phyloP scores from a whole-genome alignment of 2,888 invertebrate species.

The Melanostoma scalare region DNA sequence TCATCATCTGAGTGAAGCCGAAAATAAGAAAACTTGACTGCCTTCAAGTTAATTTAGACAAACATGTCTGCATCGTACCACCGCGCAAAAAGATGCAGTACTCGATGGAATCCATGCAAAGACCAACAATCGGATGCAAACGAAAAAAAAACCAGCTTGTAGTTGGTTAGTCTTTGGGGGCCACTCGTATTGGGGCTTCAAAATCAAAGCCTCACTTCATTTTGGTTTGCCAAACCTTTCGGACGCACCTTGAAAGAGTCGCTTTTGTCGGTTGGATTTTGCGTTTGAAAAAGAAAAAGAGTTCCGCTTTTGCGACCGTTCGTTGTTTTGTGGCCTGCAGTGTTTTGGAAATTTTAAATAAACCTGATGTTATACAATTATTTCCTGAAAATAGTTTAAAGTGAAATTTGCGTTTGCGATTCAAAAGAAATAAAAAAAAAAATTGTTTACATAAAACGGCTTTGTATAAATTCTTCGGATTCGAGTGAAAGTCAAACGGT shows the following conservation, averaged over 20 bases:
- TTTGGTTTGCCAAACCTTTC: slow-evolving; percentile 51
- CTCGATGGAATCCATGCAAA: slow-evolving; percentile 52
- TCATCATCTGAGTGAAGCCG: no score
- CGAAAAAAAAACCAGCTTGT: slow-evolving; percentile 4
- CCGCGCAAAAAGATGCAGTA: slow-evolving; percentile 35
- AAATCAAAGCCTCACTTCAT: slow-evolving; percentile 50
- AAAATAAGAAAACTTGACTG: slow-evolving; percentile 68
- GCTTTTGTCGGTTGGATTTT: not conserved
- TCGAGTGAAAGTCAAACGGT: slow-evolving; percentile 51
- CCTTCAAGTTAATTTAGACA: slow-evolving; percentile 58
- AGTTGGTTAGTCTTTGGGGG: slow-evolving; percentile 5
- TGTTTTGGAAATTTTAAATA: not conserved
- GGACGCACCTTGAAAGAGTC: slow-evolving; percentile 46
- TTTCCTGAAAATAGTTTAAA: slow-evolving; percentile 53
- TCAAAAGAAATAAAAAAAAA: slow-evolving; percentile 3
- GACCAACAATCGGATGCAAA: slow-evolving; percentile 53
- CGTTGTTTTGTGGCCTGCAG: slow-evolving; percentile 7
- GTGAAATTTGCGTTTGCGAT: slow-evolving; percentile 51
- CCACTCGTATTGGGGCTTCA: slow-evolving; percentile 32
- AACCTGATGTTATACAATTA: slow-evolving; percentile 57
- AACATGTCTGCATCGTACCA: slow-evolving; percentile 36
- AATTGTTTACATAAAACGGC: not conserved
- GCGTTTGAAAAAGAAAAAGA: not conserved
- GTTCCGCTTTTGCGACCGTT: slow-evolving; percentile 26
- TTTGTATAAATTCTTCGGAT: slow-evolving; percentile 40